These are phyloP conservation scores for Apis laboriosa DNA, from an alignment of 1,140 invertebrate genomes.

Conservation along the genomic window DNA sequence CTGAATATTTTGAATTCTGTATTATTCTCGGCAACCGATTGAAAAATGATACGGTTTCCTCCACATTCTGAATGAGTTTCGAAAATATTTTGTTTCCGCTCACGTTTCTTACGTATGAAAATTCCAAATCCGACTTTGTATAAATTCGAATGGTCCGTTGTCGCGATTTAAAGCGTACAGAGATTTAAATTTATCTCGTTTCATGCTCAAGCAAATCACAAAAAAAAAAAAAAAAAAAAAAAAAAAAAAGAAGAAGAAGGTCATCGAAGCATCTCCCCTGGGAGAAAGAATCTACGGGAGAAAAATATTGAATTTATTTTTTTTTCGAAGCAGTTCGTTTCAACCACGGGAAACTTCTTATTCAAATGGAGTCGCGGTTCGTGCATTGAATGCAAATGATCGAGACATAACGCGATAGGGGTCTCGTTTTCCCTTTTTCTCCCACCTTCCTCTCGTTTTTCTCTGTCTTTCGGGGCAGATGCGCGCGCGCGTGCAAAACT, in stretches of 20 bases:
- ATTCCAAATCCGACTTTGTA: too few relatives aligned
- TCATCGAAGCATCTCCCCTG: too few relatives aligned
- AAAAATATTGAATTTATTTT: slow-evolving; percentile 51
- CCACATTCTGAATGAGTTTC: too few relatives aligned
- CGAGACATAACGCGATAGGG: slow-evolving; percentile 59
- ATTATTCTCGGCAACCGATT: too few relatives aligned
- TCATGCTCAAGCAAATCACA: neutral
- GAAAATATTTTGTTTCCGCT: too few relatives aligned
- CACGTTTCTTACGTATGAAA: too few relatives aligned
- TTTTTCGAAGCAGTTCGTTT: slow-evolving; percentile 44
- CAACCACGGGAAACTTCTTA: slow-evolving; percentile 56
- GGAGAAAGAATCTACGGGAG: neutral
- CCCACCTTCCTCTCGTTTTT: neutral
- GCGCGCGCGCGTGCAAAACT: slow-evolving; percentile 42
- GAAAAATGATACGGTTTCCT: too few relatives aligned
- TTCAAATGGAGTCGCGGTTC: slow-evolving; percentile 65
- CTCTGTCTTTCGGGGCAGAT: neutral
- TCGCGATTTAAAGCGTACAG: too few relatives aligned
- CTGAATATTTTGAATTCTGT: too few relatives aligned
- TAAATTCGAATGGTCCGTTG: too few relatives aligned
- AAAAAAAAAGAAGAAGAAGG: neutral
- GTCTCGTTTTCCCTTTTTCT: slow-evolving; percentile 31
- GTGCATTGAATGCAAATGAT: slow-evolving; percentile 66
- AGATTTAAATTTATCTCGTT: too few relatives aligned
- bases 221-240: neutral